These are phyloP conservation scores for Coenonympha glycerion DNA, from an alignment of 2,888 invertebrate genomes.

Conservation along the genomic window DNA sequence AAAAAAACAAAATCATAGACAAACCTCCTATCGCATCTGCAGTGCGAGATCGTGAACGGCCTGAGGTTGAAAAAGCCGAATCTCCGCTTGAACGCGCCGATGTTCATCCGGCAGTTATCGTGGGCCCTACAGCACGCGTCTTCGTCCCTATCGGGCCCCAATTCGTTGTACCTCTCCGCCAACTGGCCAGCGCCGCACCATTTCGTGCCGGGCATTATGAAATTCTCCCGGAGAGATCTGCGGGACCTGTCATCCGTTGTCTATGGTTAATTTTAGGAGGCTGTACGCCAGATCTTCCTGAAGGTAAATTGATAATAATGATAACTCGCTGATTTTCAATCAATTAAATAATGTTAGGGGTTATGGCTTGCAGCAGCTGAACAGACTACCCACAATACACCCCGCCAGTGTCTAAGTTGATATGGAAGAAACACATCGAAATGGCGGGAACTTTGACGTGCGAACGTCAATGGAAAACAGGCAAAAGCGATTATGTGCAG, in stretches of 20 bases:
- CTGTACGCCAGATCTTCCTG: conserved; percentile 4
- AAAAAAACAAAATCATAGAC: conserved; percentile 43
- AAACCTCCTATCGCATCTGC: conserved; percentile 86
- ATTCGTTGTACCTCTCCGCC: conserved; percentile 76
- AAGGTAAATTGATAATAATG: neutral
- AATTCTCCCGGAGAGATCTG: conserved; percentile 68
- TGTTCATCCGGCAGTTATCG: conserved; percentile 80
- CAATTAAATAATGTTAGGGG: too few relatives aligned
- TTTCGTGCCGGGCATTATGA: conserved; percentile 80
- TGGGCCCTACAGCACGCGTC: conserved; percentile 85
- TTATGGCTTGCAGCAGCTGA: too few relatives aligned
- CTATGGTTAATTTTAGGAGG: conserved; percentile 13
- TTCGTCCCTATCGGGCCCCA: conserved; percentile 70
- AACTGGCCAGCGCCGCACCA: conserved; percentile 83
- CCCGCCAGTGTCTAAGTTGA: too few relatives aligned
- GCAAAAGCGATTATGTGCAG: conserved; percentile 5
- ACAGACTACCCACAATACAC: too few relatives aligned
- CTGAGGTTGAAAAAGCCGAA: conserved; percentile 81
- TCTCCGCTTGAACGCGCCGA: conserved; percentile 78
- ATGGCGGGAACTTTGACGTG: conserved; percentile 6
- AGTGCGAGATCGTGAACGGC: conserved; percentile 84
- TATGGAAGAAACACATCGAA: too few relatives aligned
- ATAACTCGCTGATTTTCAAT: too few relatives aligned
- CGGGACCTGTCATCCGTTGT: conserved; percentile 53
- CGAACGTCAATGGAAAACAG: neutral